Conservation (phyloP, 1,140 invertebrate species). For the Drosophila baimaii region DNA sequence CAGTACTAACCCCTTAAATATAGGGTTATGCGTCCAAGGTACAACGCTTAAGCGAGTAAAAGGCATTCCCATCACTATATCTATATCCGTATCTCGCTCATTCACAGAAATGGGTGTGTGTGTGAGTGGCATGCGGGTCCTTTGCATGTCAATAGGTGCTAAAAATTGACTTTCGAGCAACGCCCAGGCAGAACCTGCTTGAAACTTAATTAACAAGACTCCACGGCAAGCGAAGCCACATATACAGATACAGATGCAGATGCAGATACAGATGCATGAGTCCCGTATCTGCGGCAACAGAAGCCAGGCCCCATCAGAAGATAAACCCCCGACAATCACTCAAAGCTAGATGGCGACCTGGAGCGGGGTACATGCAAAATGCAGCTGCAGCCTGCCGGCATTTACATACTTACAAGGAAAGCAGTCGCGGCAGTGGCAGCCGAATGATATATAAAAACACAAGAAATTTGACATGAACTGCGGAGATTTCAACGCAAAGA, state of each 20-base stretch:
- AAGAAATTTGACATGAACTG: slow-evolving; percentile 83
- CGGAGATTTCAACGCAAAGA: slow-evolving; percentile 81
- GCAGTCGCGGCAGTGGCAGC: slow-evolving; percentile 38
- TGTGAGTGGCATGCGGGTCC: slow-evolving; percentile 54
- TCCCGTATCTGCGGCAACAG: slow-evolving; percentile 60
- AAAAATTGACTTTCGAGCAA: slow-evolving; percentile 70
- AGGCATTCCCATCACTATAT: slow-evolving; percentile 3
- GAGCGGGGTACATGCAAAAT: slow-evolving; percentile 27
- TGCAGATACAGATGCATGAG: slow-evolving; percentile 21
- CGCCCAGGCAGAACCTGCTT: slow-evolving; percentile 57
- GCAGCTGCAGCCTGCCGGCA: slow-evolving; percentile 61
- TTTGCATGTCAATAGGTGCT: slow-evolving; percentile 83
- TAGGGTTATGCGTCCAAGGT: too few relatives aligned
- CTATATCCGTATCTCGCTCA: neutral
- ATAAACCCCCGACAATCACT: slow-evolving; percentile 80
- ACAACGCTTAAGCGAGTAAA: too few relatives aligned
- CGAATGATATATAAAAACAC: slow-evolving; percentile 82
- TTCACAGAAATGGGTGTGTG: neutral
- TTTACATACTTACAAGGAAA: slow-evolving; percentile 83
- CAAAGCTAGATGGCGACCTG: slow-evolving; percentile 58
- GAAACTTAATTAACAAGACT: slow-evolving; percentile 78
- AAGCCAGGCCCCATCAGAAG: slow-evolving; percentile 74
- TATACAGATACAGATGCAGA: slow-evolving; percentile 16
- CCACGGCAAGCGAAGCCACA: slow-evolving; percentile 35
- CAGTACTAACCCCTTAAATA: neutral